Evolutionary conservation across 2,888 invertebrate species (phyloP).

Genomic region (Chymomyza procnemis): DNA sequence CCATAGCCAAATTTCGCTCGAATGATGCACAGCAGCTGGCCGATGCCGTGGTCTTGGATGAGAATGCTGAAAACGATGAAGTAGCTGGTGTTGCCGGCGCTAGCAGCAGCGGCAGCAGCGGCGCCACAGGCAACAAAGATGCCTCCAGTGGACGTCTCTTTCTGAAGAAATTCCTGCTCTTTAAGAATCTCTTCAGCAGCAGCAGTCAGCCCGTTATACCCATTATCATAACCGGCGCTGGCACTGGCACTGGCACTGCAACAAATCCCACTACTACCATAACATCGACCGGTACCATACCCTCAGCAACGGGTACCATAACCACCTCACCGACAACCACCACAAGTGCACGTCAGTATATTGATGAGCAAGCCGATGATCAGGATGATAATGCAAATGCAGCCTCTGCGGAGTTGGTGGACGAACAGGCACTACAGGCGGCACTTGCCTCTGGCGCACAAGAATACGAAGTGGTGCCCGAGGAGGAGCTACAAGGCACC

Average conservation of each 20-base stretch:
- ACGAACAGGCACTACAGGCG: conserved; percentile 59
- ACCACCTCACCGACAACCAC: conserved; percentile 39
- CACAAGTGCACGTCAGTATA: conserved; percentile 1
- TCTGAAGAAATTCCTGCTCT: conserved; percentile 70
- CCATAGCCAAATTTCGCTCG: conserved; percentile 39
- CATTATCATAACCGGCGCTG: conserved; percentile 68
- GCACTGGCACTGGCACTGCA: conserved; percentile 24
- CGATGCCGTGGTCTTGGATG: conserved; percentile 16
- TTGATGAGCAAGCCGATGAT: conserved; percentile 16
- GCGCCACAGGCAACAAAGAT: conserved; percentile 42
- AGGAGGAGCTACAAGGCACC: conserved; percentile 49
- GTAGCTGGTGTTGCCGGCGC: conserved; percentile 1
- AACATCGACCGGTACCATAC: conserved; percentile 53
- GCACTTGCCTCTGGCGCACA: conserved; percentile 60
- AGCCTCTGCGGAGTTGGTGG: conserved; percentile 53
- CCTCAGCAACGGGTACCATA: conserved; percentile 53
- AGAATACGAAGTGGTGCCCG: conserved; percentile 66
- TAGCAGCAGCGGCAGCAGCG: background rate
- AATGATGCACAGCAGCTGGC: conserved; percentile 30
- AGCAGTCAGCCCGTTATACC: conserved; percentile 68
- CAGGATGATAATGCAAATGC: conserved; percentile 14
- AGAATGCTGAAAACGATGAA: conserved; percentile 21
- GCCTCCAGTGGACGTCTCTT: conserved; percentile 73
- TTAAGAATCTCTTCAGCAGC: conserved; percentile 66
- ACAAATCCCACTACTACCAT: conserved; percentile 31